Evolutionary conservation across 2,888 invertebrate genomes (phyloP), one percentile per base, ranked within the genome.

Genomic region (Rhagophthalmus giganteus): DNA sequence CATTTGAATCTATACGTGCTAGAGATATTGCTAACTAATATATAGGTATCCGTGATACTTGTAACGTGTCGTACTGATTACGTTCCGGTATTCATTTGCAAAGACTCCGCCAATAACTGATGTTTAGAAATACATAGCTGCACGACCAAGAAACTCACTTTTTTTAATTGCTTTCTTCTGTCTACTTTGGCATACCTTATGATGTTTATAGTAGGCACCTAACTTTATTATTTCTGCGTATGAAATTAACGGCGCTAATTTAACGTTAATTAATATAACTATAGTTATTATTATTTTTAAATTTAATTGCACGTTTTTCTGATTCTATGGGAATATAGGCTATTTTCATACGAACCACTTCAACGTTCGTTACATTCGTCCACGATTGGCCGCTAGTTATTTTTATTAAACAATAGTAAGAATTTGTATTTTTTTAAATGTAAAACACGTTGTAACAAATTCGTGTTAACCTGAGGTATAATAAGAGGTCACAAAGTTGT

Each of bases 1-100:
- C 53, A 57, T 53, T 54, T 57, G 48, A 51, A 53, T 54, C 38
- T 58, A 50, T n/a, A n/a, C 55, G 55, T 54, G 59, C 41, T 46
- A 33, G 51, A 49, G 50, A 54, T 54, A 58, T 52, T 55, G 46
- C 55, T 30, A 37, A 30, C 25, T 46, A 35, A 34, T 35, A 35
- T 16, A 13, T 16, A 13, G 11, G 34, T 14, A 38, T 25, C 31
- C 24, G 16, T 14, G 30, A 30, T 30, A 30, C 45, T 20, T 45
- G 35, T 37, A 20, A 35, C 35, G 35, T 46, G 46, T 46, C 42
- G 33, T 34, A 33, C 42, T 34, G 42, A 31, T 32, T 41, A 44
- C 44, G 34, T 30, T 44, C 44, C 30, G 28, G 45, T 45, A 37
- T 44, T 44, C 42, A 34, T 44, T 42, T 32, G 26, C 14, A 28